phyloP scores from a whole-genome alignment of 2,888 invertebrate genomes.

The Dryocosmus kuriphilus region DNA sequence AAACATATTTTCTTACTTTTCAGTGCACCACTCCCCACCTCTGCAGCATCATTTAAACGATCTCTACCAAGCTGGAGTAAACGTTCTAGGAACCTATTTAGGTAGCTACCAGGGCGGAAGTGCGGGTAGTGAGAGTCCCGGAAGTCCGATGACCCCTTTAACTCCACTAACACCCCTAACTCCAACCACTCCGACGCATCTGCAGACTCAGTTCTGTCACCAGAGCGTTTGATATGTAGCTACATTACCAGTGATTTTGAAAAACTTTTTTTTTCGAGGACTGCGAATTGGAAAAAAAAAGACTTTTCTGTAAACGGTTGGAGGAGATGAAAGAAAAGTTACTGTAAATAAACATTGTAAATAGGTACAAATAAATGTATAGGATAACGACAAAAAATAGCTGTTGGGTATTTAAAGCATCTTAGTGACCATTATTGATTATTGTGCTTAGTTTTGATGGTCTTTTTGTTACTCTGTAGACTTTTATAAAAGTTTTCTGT shows the following conservation, averaged over 20 bases:
- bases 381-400: background rate
- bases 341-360: slow-evolving; percentile 23
- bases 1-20: slow-evolving; percentile 10
- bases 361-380: background rate
- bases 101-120: slow-evolving; percentile 70
- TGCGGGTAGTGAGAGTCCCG: slow-evolving; percentile 71
- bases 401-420: background rate
- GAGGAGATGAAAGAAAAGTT: background rate
- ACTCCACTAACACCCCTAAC: slow-evolving; percentile 71
- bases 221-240: slow-evolving; percentile 62
- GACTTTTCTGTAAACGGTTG: background rate
- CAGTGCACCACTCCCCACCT: slow-evolving; percentile 72
- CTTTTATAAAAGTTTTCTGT: background rate
- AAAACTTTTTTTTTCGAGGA: background rate
- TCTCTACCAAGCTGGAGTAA: slow-evolving; percentile 65
- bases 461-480: background rate
- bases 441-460: background rate
- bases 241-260: background rate
- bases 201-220: slow-evolving; percentile 71
- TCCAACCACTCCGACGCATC: slow-evolving; percentile 70
- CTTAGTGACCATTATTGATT: background rate
- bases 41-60: slow-evolving; percentile 70
- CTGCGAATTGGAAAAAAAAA: background rate
- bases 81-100: slow-evolving; percentile 69
- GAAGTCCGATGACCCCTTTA: slow-evolving; percentile 70